Base-by-base conservation (phyloP, 1,140 invertebrate genomes). In the Bombyx mandarina region DNA sequence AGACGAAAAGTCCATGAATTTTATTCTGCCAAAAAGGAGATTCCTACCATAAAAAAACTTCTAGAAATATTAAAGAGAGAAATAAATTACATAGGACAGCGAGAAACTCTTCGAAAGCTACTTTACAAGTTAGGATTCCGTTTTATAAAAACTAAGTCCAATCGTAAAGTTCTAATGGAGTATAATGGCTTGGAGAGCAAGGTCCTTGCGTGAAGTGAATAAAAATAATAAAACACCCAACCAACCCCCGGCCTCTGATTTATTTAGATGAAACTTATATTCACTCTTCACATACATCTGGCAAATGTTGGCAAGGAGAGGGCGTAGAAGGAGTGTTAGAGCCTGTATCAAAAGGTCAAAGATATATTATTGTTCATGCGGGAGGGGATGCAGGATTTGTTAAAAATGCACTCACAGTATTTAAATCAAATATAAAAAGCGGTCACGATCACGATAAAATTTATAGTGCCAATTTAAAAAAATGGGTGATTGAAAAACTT, bases 401-500 rank as follows among this genome's bases (percentile, higher is more conserved):
- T 6, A n/a, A 60, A 54, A 58, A 58, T 51, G 55, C 54, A 42
- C 47, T 60, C 18, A 42, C 57, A n/a, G 56, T 64, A 12, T 64
- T 64, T 52, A 57, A 64, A 56, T 60, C 57, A 54, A 63, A 63
- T 48, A 57, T 57, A 43, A 63, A 60, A 60, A 54, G 46, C 44
- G 58, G 52, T 18, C 46, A 59, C 43, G 54, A 54, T 45, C 58
- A 60, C 46, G 47, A 54, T 18, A 53, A 60, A 35, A 55, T 60
- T 46, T 56, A 60, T 52, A 56, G 50, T 47, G 56, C 47, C 8
- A 60, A 60, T 54, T 56, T 60, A 18, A 60, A 56, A 52, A 60
- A 60, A 42, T 59, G 51, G 57, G 12, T 59, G 43, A 48, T 35
- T 42, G 18, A 59, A n/a, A 59, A 59, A 45, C n/a, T 59, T 42